Percentiles rank a stretch among this genome's conserved stretches.
These are phyloP conservation scores for Alsophila aescularia DNA, from an alignment of 2,888 invertebrate species.

Conservation along the genomic window DNA sequence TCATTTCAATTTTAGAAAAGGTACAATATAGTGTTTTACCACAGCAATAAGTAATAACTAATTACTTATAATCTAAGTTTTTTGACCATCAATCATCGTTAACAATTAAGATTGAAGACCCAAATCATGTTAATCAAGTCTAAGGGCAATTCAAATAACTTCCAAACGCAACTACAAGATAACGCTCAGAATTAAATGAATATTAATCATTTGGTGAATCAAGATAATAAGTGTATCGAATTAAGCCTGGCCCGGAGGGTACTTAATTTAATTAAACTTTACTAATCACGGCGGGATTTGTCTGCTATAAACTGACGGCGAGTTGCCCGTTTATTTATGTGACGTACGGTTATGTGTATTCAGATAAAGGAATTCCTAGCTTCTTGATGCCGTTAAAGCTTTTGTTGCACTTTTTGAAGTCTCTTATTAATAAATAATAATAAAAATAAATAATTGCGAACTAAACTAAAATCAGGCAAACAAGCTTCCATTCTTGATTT, in stretches of 20 bases:
- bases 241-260: conserved; percentile 11
- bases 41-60: too few species aligned
- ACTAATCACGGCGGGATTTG: conserved; percentile 16
- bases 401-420: too few species aligned
- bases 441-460: too few species aligned
- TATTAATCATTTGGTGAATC: conserved; percentile 20
- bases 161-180: conserved; percentile 4
- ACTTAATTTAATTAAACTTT: conserved; percentile 28
- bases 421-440: too few species aligned
- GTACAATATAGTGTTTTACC: too few species aligned
- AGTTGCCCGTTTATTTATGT: conserved; percentile 12
- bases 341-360: neutral
- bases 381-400: too few species aligned
- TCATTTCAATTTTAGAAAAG: too few species aligned
- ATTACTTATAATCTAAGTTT: too few species aligned
- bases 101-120: neutral
- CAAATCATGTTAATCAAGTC: neutral
- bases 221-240: conserved; percentile 25
- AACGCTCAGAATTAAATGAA: conserved; percentile 10
- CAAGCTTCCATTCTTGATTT: too few species aligned
- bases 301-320: conserved; percentile 16
- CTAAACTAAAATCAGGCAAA: too few species aligned
- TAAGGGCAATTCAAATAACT: neutral
- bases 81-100: too few species aligned
- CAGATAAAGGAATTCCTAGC: neutral